Evolutionary conservation across 2,797 vertebrate genomes (phyloP).

Genomic region (Rhinatrema bivittatum): DNA sequence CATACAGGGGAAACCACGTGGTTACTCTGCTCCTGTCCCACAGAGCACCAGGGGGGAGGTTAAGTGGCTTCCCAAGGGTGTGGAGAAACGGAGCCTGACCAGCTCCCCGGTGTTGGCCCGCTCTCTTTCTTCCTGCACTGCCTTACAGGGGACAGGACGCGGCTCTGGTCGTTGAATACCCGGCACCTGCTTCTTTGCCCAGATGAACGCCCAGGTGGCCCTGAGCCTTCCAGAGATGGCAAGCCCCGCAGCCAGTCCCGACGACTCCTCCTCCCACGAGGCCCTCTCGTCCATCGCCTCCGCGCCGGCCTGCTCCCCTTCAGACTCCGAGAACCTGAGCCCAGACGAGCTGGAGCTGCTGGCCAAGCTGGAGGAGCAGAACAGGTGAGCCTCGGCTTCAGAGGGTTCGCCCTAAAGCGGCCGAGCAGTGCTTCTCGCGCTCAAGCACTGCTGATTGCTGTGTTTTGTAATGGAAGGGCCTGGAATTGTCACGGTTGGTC

Average conservation of each 20-base stretch:
- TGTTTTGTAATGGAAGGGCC: no score
- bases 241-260: constrained; percentile 83
- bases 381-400: constrained; percentile 76
- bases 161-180: constrained; percentile 53
- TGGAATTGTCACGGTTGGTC: no score
- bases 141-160: constrained; percentile 38
- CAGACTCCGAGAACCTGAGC: constrained; percentile 89
- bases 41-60: no score
- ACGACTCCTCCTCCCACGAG: constrained; percentile 85
- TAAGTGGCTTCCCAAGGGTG: no score
- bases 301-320: constrained; percentile 74
- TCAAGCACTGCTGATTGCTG: no score
- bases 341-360: constrained; percentile 89
- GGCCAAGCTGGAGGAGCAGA: constrained; percentile 92
- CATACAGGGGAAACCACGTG: no score
- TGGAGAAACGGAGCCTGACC: no score
- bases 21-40: no score
- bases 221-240: constrained; percentile 62
- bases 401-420: no score
- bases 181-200: constrained; percentile 51
- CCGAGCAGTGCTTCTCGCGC: no score
- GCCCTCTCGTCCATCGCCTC: constrained; percentile 56
- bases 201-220: constrained; percentile 49
- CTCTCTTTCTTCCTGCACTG: neutral
- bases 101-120: neutral